Base-by-base conservation (phyloP, 2,797 vertebrate species). In the Chaetophractus vellerosus region DNA sequence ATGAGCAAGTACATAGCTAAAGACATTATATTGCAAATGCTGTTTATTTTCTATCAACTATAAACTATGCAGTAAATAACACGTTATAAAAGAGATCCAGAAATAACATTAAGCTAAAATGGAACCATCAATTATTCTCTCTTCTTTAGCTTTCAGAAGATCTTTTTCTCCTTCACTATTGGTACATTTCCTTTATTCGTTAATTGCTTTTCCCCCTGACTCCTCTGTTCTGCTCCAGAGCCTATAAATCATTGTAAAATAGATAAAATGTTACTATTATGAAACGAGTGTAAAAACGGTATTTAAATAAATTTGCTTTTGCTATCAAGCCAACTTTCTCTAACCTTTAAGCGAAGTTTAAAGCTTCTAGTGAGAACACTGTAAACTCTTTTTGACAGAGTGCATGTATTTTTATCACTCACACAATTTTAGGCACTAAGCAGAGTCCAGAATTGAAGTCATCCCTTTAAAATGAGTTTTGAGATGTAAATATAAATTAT, bases 41-140 rank as follows among this genome's bases (percentile, higher is more conserved):
- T 98, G 98, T 98, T 98, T 98, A 98, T 98, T 98, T 98, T 96
- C 98, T 98, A 98, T 98, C 98, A 98, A 96, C 95, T 97, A 95
- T 96, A 95, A 98, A 98, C 97, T 98, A 76, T 93, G 97, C 98
- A 96, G 98, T 98, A 98, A 98, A 98, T 98, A 98, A 98, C 98
- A 98, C 96, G 97, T 98, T 98, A 98, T 97, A 96, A 97, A 98
- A 96, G 96, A 98, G 80, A 98, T 96, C 96, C 97, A 98, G 97
- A 98, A 98, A 98, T 98, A 98, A 98, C 97, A 97, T 97, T 98
- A 98, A 96, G 95, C 97, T 98, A 97, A 98, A 98, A 98, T 97
- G 96, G 97, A 98, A 87, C 96, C 98, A 97, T 98, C 98, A 98
- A 98, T 99, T 98, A 98, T 98, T 96, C 88, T 31, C 79, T 82